phyloP scores from a whole-genome alignment of 2,888 invertebrate species.

The Bruchidius siliquastri region DNA sequence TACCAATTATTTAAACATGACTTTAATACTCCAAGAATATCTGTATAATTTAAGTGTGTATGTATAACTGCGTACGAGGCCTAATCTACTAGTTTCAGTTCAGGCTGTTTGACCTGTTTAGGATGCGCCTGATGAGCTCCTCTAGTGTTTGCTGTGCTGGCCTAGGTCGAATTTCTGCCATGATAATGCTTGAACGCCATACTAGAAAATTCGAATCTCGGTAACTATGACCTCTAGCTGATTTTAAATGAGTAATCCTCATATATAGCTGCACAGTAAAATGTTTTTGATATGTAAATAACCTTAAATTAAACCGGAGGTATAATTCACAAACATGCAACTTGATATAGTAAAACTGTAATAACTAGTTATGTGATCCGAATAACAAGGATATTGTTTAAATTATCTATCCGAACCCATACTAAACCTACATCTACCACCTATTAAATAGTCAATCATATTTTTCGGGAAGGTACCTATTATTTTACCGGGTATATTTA shows the following conservation, averaged over 20 bases:
- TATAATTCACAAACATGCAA: background rate
- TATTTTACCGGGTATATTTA: background rate
- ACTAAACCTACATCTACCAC: background rate
- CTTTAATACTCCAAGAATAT: background rate
- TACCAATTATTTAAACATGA: background rate
- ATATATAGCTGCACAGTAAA: background rate
- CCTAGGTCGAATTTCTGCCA: too few relatives aligned
- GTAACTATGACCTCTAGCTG: too few relatives aligned
- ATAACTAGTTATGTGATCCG: background rate
- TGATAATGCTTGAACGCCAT: too few relatives aligned
- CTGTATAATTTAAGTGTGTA: background rate
- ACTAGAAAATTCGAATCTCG: too few relatives aligned
- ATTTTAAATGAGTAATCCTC: background rate
- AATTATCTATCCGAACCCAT: background rate
- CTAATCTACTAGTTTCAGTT: too few relatives aligned
- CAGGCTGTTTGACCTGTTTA: too few relatives aligned
- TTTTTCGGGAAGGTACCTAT: background rate
- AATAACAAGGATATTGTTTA: background rate
- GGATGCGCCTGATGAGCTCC: too few relatives aligned
- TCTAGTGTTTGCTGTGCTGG: too few relatives aligned
- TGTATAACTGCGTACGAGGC: too few relatives aligned
- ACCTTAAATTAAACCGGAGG: background rate
- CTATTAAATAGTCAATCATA: background rate
- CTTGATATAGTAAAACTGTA: background rate
- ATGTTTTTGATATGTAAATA: background rate